A percentile compares a stretch with the other conserved stretches of the same genome.
Evolutionary conservation across 2,888 invertebrate species (phyloP).

Genomic region (Crossocerus cetratus): DNA sequence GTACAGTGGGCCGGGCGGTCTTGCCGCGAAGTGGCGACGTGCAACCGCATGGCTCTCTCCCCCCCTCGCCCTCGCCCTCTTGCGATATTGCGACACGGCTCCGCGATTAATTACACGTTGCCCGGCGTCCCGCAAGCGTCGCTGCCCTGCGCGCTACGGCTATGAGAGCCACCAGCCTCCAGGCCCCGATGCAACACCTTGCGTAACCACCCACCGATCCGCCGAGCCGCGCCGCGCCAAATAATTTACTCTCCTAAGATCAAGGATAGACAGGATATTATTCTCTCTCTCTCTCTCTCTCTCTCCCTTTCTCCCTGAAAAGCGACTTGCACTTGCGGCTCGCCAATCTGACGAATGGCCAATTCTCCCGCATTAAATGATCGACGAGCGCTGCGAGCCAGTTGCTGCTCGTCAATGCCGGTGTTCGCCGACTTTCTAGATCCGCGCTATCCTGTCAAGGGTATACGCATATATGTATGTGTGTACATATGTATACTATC

Average conservation of each 20-base stretch:
- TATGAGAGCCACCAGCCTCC: no score
- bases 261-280: slow-evolving; percentile 17
- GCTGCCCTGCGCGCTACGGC: no score
- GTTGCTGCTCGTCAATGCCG: no score
- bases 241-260: slow-evolving; percentile 42
- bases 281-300: neutral
- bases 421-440: no score
- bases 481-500: no score
- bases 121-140: slow-evolving; percentile 5
- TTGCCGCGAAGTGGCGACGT: slow-evolving; percentile 61
- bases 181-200: slow-evolving; percentile 19
- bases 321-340: neutral
- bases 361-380: no score
- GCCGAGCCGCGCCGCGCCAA: slow-evolving; percentile 18
- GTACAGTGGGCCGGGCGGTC: slow-evolving; percentile 39
- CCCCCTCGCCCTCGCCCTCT: no score
- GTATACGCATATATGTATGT: no score
- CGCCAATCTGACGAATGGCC: neutral
- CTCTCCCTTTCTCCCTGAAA: neutral
- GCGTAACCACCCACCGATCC: slow-evolving; percentile 44
- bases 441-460: no score
- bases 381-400: no score
- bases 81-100: slow-evolving; percentile 61
- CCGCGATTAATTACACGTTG: slow-evolving; percentile 62
- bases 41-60: slow-evolving; percentile 59